Conservation (phyloP, 1,140 invertebrate species). For the Drosophila sturtevanti region DNA sequence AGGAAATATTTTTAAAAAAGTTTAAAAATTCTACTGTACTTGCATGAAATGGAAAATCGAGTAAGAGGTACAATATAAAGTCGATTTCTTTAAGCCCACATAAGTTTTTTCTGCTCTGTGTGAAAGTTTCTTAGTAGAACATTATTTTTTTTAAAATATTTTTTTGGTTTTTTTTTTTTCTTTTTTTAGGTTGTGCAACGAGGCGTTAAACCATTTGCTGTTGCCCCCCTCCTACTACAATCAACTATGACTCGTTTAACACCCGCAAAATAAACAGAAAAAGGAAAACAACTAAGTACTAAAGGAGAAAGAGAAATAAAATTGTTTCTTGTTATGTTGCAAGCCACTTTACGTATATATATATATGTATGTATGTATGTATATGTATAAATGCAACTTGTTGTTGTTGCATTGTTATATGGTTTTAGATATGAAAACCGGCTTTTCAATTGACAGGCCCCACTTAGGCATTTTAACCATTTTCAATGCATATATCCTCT, state of each 20-base stretch:
- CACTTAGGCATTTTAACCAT: constrained; percentile 45
- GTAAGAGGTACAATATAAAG: background rate
- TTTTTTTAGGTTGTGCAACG: constrained; percentile 58
- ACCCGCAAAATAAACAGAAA: constrained; percentile 23
- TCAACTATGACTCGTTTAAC: constrained; percentile 12
- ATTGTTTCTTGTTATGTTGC: constrained; percentile 26
- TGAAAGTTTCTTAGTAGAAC: constrained; percentile 22
- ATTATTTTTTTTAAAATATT: constrained; percentile 9
- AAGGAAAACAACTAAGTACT: background rate
- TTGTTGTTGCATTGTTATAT: constrained; percentile 69
- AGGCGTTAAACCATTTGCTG: constrained; percentile 73
- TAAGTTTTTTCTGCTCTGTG: constrained; percentile 26
- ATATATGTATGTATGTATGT: no score
- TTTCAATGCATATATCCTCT: constrained; percentile 63
- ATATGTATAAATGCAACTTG: constrained; percentile 62
- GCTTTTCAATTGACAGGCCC: constrained; percentile 54
- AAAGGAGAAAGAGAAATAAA: constrained; percentile 31
- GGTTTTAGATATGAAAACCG: constrained; percentile 48
- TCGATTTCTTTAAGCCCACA: constrained; percentile 3
- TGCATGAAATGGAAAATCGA: no score
- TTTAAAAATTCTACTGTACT: no score
- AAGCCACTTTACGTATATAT: no score
- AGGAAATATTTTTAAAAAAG: no score
- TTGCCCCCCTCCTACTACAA: constrained; percentile 24
- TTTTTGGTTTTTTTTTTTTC: no score